Percentiles rank a stretch among this genome's conserved stretches.
phyloP scores from a whole-genome alignment of 2,797 vertebrate species.

The Limosa lapponica region DNA sequence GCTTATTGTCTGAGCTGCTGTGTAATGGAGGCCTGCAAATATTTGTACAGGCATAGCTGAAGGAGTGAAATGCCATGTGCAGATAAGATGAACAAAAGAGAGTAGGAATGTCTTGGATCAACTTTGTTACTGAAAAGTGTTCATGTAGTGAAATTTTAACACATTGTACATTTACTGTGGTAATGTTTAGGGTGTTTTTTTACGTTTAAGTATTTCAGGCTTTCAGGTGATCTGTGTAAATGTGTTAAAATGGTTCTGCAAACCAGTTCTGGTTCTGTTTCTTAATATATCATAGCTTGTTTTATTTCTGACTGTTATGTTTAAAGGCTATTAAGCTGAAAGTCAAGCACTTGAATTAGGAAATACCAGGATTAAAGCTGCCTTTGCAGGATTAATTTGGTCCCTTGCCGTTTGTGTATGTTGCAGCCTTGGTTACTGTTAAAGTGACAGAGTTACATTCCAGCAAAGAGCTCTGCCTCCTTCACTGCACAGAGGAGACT shows the following conservation, averaged over 20 bases:
- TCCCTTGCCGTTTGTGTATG: background rate
- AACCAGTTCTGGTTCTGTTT: background rate
- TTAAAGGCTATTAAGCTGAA: conserved; percentile 2
- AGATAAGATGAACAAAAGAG: background rate
- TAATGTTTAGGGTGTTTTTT: background rate
- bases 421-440: conserved; percentile 25
- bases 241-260: background rate
- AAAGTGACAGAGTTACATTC: background rate
- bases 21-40: background rate
- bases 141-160: background rate
- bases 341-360: conserved; percentile 26
- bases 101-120: background rate
- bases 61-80: background rate
- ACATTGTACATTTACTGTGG: background rate
- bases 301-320: conserved; percentile 6
- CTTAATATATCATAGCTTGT: background rate
- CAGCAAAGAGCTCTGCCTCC: background rate
- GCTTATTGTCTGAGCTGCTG: background rate
- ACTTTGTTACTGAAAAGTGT: background rate
- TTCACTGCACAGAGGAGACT: background rate
- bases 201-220: background rate
- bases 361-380: conserved; percentile 37
- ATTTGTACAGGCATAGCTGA: background rate
- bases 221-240: background rate
- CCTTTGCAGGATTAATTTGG: conserved; percentile 18